Evolutionary conservation across 2,797 vertebrate species (phyloP).

Genomic region (Pyrocephalus nanus): DNA sequence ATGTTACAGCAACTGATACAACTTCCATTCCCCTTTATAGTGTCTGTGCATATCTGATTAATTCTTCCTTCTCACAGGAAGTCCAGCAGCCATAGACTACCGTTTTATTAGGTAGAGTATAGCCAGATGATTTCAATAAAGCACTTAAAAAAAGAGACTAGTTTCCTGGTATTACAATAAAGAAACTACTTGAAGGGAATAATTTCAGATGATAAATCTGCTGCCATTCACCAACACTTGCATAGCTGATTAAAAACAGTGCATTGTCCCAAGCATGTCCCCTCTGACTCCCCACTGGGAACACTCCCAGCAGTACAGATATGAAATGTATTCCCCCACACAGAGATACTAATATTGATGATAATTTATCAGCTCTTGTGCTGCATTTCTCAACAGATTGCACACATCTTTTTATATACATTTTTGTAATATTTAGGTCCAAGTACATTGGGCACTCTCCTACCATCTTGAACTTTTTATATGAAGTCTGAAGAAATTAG

Average conservation of each 20-base stretch:
- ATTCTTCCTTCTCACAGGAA: slow-evolving; percentile 69
- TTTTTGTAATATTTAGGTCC: neutral
- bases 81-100: slow-evolving; percentile 54
- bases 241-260: slow-evolving; percentile 61
- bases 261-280: slow-evolving; percentile 1
- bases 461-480: neutral
- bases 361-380: neutral
- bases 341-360: neutral
- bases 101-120: slow-evolving; percentile 70
- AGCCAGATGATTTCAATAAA: slow-evolving; percentile 80
- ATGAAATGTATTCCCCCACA: neutral
- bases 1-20: slow-evolving; percentile 11
- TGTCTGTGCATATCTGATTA: slow-evolving; percentile 41
- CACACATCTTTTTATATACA: neutral
- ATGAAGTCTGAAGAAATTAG: neutral
- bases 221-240: slow-evolving; percentile 67
- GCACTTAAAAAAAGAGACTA: slow-evolving; percentile 8
- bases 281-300: neutral
- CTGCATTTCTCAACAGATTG: neutral
- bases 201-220: slow-evolving; percentile 72
- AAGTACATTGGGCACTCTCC: neutral
- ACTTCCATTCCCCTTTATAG: slow-evolving; percentile 24
- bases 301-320: neutral
- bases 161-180: slow-evolving; percentile 74
- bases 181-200: slow-evolving; percentile 66